Base-by-base conservation (phyloP, 2,113 vertebrate species). In the Sander vitreus region DNA sequence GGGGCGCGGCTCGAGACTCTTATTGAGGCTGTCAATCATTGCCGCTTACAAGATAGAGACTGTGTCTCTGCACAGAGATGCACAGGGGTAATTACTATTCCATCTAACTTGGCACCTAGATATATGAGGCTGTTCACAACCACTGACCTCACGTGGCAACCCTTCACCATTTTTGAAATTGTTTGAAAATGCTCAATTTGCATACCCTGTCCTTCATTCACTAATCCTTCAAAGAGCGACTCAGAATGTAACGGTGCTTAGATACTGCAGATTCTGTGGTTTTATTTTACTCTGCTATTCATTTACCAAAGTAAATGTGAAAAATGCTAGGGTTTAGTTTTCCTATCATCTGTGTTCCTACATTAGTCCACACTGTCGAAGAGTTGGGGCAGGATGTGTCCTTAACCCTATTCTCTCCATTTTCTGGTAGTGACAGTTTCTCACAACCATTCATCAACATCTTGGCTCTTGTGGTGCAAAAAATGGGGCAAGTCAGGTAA, bases 1-100 rank as follows among this genome's bases (percentile, higher is more conserved):
- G 85, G 87, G 84, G 73, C 39, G 78, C 63, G 53, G 67, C 60
- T 88, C 77, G 18, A 85, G 89, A 88, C 91, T 93, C 86, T 93
- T 93, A 93, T 94, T 94, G 93, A 90, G 90, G 91, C 94, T 95
- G 94, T 95, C 94, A 94, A 94, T 95, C 95, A 95, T 79, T 73
- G 86, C 57, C 73, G 86, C 93, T 94, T 92, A 93, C 92, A 91
- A 88, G 83, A 87, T 54, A 80, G 81, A 88, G 78, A 84, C 89
- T 85, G 85, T 78, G 86, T 89, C 83, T 87, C 79, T 6, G 76
- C 80, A 62, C 80, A 47, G 88, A 92, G 86, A 90, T 89, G 84
- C 85, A 87, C 85, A 82, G 89, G 81, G 90, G 90, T 94, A 93
- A 94, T 94, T 93, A 89, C 89, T 90, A 90, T 93, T 93, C 91